A percentile compares a stretch with the other conserved stretches of the same genome.
phyloP scores from a whole-genome alignment of 2,888 invertebrate species.

The Cantharis nigra region DNA sequence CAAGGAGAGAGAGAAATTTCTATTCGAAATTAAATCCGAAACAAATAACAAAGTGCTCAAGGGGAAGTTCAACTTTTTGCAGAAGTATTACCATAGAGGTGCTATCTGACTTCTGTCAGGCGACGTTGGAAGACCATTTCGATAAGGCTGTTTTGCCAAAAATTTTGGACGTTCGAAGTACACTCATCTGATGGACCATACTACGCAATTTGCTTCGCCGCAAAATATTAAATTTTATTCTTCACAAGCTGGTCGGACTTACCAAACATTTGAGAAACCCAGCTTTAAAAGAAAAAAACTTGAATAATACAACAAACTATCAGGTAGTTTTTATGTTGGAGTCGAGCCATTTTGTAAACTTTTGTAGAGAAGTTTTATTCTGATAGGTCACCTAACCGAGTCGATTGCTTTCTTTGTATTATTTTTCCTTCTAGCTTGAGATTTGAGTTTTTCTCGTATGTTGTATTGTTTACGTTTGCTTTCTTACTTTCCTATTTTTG shows the following conservation, averaged over 20 bases:
- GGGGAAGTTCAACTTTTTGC: too few species aligned
- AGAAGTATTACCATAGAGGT: too few species aligned
- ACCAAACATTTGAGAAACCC: constrained; percentile 90
- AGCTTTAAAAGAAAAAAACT: constrained; percentile 64
- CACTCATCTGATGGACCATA: too few species aligned
- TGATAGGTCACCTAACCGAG: background rate
- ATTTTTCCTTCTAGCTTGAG: background rate
- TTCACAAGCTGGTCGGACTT: constrained; percentile 91
- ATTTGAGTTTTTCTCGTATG: background rate
- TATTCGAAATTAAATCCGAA: too few species aligned
- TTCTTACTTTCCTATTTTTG: too few species aligned
- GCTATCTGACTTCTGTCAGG: too few species aligned
- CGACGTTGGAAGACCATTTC: too few species aligned
- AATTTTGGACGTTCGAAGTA: too few species aligned
- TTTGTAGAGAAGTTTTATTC: background rate
- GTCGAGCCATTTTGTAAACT: background rate
- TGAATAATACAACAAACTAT: constrained; percentile 26
- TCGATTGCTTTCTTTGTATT: background rate
- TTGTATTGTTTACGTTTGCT: background rate
- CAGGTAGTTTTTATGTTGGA: background rate
- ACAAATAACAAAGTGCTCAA: too few species aligned
- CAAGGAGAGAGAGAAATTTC: too few species aligned
- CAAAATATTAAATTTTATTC: constrained; percentile 86
- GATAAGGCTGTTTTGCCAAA: too few species aligned
- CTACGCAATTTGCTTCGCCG: constrained; percentile 94